These are phyloP conservation scores for Reinhardtius hippoglossoides DNA, from an alignment of 2,113 vertebrate genomes.

Conservation along the genomic window DNA sequence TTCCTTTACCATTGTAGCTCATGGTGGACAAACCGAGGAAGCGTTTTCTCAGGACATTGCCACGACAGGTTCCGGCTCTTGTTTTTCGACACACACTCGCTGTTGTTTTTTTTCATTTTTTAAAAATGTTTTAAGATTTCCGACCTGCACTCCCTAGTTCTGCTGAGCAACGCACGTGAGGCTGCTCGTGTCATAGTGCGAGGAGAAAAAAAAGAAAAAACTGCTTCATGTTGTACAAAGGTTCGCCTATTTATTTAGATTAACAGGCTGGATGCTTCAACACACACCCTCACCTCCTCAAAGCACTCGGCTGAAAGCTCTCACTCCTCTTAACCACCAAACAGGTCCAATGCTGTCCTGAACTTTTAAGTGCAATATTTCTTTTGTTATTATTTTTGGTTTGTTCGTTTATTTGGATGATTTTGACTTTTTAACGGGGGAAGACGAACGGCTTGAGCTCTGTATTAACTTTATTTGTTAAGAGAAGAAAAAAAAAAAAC, in stretches of 20 bases:
- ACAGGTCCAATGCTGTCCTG: slow-evolving; percentile 81
- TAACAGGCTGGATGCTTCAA: slow-evolving; percentile 83
- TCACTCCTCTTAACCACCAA: slow-evolving; percentile 73
- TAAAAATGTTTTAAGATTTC: slow-evolving; percentile 52
- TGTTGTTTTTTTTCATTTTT: slow-evolving; percentile 51
- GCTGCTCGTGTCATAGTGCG: slow-evolving; percentile 49
- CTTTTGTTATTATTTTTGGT: slow-evolving; percentile 73
- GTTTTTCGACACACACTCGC: slow-evolving; percentile 55
- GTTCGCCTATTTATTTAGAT: slow-evolving; percentile 94
- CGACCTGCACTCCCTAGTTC: slow-evolving; percentile 76
- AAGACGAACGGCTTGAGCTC: slow-evolving; percentile 78
- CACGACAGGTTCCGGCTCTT: slow-evolving; percentile 71
- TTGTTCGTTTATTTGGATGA: slow-evolving; percentile 75
- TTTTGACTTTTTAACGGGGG: slow-evolving; percentile 68
- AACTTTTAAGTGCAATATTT: slow-evolving; percentile 95
- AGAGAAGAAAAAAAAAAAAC: slow-evolving; percentile 65
- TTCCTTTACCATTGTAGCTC: slow-evolving; percentile 76
- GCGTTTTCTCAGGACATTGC: slow-evolving; percentile 83
- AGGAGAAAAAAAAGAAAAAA: slow-evolving; percentile 32
- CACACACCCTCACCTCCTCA: slow-evolving; percentile 63
- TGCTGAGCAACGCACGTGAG: slow-evolving; percentile 61
- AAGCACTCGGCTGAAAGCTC: slow-evolving; percentile 83
- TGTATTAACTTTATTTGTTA: slow-evolving; percentile 83
- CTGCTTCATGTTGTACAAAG: slow-evolving; percentile 75
- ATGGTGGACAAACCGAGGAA: slow-evolving; percentile 73